Base-by-base conservation (phyloP, 2,797 vertebrate genomes). In the Tauraco hartlaubi region DNA sequence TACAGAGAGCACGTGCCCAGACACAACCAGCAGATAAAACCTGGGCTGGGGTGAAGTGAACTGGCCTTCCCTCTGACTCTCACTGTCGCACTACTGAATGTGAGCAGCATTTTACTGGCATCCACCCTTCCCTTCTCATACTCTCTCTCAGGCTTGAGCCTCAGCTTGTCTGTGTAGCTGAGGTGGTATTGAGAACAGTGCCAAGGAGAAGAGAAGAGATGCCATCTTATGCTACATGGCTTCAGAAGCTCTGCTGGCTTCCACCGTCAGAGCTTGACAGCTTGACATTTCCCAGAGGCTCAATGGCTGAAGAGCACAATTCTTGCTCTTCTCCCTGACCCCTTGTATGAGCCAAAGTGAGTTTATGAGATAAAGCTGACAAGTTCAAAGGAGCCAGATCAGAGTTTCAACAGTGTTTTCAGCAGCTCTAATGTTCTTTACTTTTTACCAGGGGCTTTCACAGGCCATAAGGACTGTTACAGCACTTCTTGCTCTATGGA, bases 11-110 rank as follows among this genome's bases (percentile, higher is more conserved):
- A 23, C 0, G 0, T 19, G 33, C 15, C 16, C 17, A 25, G 37
- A 44, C 23, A 29, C 17, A 56, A 25, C 20, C 44, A 66, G 23
- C 0, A 37, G 26, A 23, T 37, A 44, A 90, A 87, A 67, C 16
- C 9, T 10, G 20, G 17, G 19, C 21, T 54, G 9, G 4, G n/a
- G 19, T n/a, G 25, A 61, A 44, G 18, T 5, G 15, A 88, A 12
- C 20, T 49, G 54, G 35, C 21, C n/a, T 56, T 67, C 25, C 8
- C 54, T 69, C 46, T 0, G 0, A 48, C 66, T 74, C 39, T 39
- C 37, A 8, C 8, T 33, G 35, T 15, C 8, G 1, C 20, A 26
- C 22, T 55, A 31, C 0, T 28, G 52, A 84, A 55, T 1, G 3
- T 18, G 22, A 73, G 35, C 56, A 71, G 23, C 10, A 13, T 52